These are phyloP conservation scores for Sandelia bainsii DNA, from an alignment of 2,797 vertebrate species.

Conservation along the genomic window DNA sequence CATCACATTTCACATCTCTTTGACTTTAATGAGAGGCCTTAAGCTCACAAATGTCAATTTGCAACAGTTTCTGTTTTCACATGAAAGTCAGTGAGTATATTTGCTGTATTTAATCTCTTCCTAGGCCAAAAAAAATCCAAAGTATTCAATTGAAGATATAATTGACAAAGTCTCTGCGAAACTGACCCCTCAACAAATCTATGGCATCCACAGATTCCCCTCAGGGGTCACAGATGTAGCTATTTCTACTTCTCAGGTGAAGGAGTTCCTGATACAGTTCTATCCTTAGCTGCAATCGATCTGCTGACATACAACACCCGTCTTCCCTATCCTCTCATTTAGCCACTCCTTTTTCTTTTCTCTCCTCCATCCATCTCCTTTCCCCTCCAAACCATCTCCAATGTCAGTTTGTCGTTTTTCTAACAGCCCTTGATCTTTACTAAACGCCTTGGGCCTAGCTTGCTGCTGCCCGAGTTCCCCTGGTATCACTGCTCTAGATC, in stretches of 20 bases:
- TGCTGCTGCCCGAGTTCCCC: slow-evolving; percentile 59
- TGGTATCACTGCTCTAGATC: slow-evolving; percentile 71
- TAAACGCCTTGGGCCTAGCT: slow-evolving; percentile 70
- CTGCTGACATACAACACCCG: slow-evolving; percentile 65
- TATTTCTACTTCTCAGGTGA: slow-evolving; percentile 60
- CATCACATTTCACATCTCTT: background rate
- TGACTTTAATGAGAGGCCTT: background rate
- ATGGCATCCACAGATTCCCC: slow-evolving; percentile 41
- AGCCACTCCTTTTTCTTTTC: slow-evolving; percentile 37
- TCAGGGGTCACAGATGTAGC: slow-evolving; percentile 33
- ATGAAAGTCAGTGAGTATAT: background rate
- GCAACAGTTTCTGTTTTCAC: background rate
- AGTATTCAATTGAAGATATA: slow-evolving; percentile 2
- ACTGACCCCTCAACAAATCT: slow-evolving; percentile 48
- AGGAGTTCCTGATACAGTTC: slow-evolving; percentile 69
- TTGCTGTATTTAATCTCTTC: background rate
- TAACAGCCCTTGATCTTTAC: slow-evolving; percentile 69
- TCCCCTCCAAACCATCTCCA: slow-evolving; percentile 48
- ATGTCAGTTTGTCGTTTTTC: slow-evolving; percentile 67
- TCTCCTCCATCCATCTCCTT: slow-evolving; percentile 33
- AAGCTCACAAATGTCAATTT: background rate
- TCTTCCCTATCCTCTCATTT: slow-evolving; percentile 63
- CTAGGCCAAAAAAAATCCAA: background rate
- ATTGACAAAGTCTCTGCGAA: slow-evolving; percentile 14
- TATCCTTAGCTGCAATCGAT: slow-evolving; percentile 73